Conservation (phyloP, 2,888 invertebrate genomes). For the Rhopalosiphum nymphaeae region DNA sequence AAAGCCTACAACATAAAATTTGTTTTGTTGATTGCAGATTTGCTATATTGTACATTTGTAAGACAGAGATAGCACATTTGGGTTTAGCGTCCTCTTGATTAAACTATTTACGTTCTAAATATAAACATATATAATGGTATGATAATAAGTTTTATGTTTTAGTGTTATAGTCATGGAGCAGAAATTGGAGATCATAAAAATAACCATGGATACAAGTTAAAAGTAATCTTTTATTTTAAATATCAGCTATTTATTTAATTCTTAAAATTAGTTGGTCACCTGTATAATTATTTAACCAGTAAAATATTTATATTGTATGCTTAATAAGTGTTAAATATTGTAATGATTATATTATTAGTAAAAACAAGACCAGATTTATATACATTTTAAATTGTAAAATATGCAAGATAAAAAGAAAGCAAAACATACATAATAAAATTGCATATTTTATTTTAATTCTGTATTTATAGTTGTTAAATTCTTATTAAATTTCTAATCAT, state of each 20-base stretch:
- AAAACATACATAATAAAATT: too few relatives aligned
- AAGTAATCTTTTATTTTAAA: constrained; percentile 76
- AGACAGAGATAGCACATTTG: not conserved
- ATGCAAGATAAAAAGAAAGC: too few relatives aligned
- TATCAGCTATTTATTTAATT: not conserved
- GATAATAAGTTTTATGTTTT: constrained; percentile 71
- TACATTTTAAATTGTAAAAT: too few relatives aligned
- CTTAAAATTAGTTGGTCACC: not conserved
- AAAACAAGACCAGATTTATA: too few relatives aligned
- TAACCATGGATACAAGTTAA: constrained; percentile 90
- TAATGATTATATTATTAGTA: too few relatives aligned
- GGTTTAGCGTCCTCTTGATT: not conserved
- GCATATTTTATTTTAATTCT: too few relatives aligned
- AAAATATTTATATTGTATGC: too few relatives aligned
- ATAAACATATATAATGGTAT: not conserved
- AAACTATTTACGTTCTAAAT: not conserved
- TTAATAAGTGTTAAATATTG: too few relatives aligned
- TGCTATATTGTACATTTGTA: not conserved
- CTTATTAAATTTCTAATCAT: too few relatives aligned
- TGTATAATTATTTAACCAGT: too few relatives aligned
- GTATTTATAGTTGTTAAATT: too few relatives aligned
- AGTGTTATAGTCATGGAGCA: constrained; percentile 95
- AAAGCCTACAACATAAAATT: not conserved
- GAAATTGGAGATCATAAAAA: constrained; percentile 92
- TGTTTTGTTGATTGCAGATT: not conserved